Base-by-base conservation (phyloP, 2,888 invertebrate species). In the Augochlorella aurata region DNA sequence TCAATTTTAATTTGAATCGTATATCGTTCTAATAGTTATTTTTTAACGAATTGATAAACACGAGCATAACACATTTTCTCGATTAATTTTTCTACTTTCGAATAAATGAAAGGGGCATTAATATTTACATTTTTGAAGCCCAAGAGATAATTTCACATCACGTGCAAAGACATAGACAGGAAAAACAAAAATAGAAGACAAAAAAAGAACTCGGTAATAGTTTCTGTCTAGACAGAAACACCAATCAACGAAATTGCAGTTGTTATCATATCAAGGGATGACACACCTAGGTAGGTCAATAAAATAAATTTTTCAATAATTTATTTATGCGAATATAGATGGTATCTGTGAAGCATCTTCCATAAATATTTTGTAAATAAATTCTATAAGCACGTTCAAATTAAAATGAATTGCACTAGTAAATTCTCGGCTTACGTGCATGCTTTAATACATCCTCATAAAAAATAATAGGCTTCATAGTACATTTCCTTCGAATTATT, bases 211-310 rank as follows among this genome's bases (percentile, higher is more conserved):
- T 10, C n/a, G 1, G 10, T 38, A 44, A 44, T 65, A 10, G 38
- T n/a, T n/a, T 44, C 44, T n/a, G n/a, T 65, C 38, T 38, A 65
- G 65, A 65, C 65, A 44, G 65, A 44, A 65, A 65, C n/a, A 47
- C 14, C 38, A n/a, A 44, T 65, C 38, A 44, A 65, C 38, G n/a
- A 65, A 18, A 44, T 65, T 12, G 38, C 18, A 38, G 63, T 38
- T 63, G 63, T 63, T 44, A 65, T 44, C n/a, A 10, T 65, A 65
- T 44, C 38, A 65, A 44, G 38, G 9, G 65, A 9, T 58, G 58
- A 58, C 54, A 58, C 58, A 58, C 14, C 24, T 58, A 58, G 24
- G 24, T 58, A 58, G 58, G 14, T 24, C 58, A 58, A 58, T 58
- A 7, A 58, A 58, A 58, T 58, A 24, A 58, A 58, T 58, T 58